A percentile compares a stretch with the other conserved stretches of the same genome.
Evolutionary conservation across 2,113 vertebrate species (phyloP).

Genomic region (Odocoileus hemionus): DNA sequence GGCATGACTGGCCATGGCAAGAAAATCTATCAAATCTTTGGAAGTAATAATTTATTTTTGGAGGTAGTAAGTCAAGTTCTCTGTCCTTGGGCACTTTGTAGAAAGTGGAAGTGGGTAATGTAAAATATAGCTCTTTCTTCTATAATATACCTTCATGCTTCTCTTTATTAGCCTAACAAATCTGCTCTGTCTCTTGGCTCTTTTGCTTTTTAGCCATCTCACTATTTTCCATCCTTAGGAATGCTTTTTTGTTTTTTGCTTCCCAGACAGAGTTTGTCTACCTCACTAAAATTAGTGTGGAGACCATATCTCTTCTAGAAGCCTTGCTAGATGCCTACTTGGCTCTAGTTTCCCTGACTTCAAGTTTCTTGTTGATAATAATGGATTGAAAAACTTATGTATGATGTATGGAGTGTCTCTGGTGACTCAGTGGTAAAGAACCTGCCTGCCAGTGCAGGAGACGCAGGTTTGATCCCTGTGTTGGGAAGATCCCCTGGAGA

Average conservation of each 20-base stretch:
- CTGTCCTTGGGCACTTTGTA: conserved; percentile 29
- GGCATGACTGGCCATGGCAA: background rate
- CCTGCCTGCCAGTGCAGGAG: background rate
- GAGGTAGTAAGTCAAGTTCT: conserved; percentile 41
- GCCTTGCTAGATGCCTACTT: background rate
- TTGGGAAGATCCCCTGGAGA: background rate
- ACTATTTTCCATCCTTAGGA: background rate
- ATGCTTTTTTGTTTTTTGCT: background rate
- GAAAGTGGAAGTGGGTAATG: background rate
- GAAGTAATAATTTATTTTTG: conserved; percentile 30
- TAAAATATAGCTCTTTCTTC: conserved; percentile 42
- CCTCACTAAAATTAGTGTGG: background rate
- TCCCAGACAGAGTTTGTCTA: background rate
- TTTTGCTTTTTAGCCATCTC: background rate
- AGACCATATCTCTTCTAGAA: background rate
- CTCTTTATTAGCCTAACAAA: conserved; percentile 43
- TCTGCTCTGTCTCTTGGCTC: background rate
- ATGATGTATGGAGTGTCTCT: background rate
- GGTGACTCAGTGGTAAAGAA: background rate
- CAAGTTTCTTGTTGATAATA: background rate
- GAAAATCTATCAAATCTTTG: conserved; percentile 50
- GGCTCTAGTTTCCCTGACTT: background rate
- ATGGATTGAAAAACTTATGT: background rate
- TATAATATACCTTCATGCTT: background rate
- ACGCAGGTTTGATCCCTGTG: background rate